Evolutionary conservation across 2,113 vertebrate species (phyloP).

Genomic region (Syrrhaptes paradoxus): DNA sequence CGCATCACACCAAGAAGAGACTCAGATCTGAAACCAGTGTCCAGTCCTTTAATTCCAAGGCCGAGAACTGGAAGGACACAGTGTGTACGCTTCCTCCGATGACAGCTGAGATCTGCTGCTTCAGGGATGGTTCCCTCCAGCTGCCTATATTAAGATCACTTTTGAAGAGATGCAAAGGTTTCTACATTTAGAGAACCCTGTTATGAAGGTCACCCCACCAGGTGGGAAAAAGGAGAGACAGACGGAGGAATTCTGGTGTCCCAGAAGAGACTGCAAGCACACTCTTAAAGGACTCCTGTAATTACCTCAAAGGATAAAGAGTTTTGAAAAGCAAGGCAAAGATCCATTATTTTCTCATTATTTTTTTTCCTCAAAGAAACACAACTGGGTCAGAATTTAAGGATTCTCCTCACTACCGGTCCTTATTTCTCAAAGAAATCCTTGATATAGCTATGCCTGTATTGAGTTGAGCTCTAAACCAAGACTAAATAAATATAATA

Average conservation of each 20-base stretch:
- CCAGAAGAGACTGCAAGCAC: background rate
- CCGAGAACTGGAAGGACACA: rapidly evolving
- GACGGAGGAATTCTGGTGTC: background rate
- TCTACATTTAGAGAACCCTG: background rate
- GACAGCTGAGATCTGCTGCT: background rate
- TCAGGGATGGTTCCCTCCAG: background rate
- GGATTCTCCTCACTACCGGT: background rate
- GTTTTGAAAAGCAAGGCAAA: background rate
- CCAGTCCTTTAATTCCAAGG: background rate
- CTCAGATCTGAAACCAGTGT: background rate
- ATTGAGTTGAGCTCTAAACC: background rate
- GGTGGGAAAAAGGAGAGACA: background rate
- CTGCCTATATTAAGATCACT: background rate
- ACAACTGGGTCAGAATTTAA: background rate
- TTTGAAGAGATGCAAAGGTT: background rate
- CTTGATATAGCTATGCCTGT: background rate
- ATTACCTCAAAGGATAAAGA: background rate
- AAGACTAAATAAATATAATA: background rate
- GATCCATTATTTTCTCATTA: background rate
- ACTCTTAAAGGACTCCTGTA: background rate
- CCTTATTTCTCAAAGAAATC: background rate
- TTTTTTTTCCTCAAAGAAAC: background rate
- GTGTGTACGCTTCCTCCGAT: background rate
- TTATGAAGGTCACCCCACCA: background rate
- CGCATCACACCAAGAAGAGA: background rate